Conservation (phyloP, 2,113 vertebrate species). For the Archocentrus centrarchus region DNA sequence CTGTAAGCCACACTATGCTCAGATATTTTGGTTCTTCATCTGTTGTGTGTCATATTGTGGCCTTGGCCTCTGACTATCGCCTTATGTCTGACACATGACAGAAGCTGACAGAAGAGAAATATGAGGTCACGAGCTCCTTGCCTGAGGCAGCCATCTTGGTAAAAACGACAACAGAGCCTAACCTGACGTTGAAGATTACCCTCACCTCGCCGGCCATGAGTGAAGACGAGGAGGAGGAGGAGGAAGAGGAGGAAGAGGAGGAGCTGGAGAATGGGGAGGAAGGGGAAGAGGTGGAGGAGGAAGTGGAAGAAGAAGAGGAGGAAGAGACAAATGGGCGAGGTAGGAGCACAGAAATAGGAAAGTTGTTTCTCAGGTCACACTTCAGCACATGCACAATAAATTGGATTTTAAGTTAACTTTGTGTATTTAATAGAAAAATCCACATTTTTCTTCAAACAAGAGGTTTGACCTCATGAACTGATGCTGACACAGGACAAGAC, state of each 20-base stretch:
- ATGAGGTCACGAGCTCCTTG: conserved; percentile 88
- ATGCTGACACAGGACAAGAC: conserved; percentile 33
- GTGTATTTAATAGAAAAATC: neutral
- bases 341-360: conserved; percentile 49
- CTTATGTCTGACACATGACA: conserved; percentile 76
- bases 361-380: neutral
- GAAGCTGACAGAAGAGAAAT: conserved; percentile 97
- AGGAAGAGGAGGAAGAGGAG: conserved; percentile 60
- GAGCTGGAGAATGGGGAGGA: conserved; percentile 31
- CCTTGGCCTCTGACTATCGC: conserved; percentile 44
- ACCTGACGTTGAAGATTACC: conserved; percentile 93
- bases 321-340: conserved; percentile 62
- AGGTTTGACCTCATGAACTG: conserved; percentile 27
- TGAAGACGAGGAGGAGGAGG: conserved; percentile 66
- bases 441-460: conserved; percentile 26
- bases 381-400: neutral
- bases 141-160: conserved; percentile 94
- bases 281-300: conserved; percentile 27
- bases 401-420: neutral
- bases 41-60: conserved; percentile 10
- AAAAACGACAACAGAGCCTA: conserved; percentile 89
- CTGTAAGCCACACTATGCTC: neutral
- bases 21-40: conserved; percentile 3
- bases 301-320: conserved; percentile 44
- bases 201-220: conserved; percentile 95